These are phyloP conservation scores for Trididemnum miniatum DNA, from an alignment of 23 tunicate genomes.

Conservation along the genomic window DNA sequence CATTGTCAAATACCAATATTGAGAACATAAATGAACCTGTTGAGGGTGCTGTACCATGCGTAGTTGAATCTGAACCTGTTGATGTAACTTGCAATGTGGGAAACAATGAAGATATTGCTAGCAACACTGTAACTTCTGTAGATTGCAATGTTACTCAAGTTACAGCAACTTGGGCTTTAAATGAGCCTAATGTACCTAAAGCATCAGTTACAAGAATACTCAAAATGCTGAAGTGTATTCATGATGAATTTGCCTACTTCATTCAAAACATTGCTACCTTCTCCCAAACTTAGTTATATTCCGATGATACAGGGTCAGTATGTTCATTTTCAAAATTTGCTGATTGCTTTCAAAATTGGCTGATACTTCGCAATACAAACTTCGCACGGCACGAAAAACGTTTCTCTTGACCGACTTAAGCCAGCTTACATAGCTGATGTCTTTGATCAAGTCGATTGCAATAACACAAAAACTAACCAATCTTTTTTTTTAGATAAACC, in stretches of 20 bases:
- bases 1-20: not conserved
- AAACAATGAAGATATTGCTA: not conserved
- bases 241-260: not conserved
- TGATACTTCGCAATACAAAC: too few species aligned
- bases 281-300: not conserved
- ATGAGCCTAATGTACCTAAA: not conserved
- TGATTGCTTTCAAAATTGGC: too few species aligned
- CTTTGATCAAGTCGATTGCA: too few species aligned
- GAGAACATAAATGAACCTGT: not conserved
- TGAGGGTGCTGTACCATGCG: not conserved
- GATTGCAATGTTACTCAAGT: not conserved
- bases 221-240: not conserved
- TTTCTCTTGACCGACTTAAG: too few species aligned
- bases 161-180: not conserved
- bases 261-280: not conserved
- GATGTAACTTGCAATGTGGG: not conserved
- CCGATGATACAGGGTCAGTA: not conserved
- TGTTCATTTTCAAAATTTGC: not conserved
- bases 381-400: too few species aligned
- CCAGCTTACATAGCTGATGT: too few species aligned
- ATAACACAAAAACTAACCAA: too few species aligned
- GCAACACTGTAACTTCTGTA: not conserved
- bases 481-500: too few species aligned
- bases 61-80: not conserved
- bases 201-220: not conserved